phyloP scores from a whole-genome alignment of 37 sponge, comb jelly and placozoan species.

The Eunapius fragilis region DNA sequence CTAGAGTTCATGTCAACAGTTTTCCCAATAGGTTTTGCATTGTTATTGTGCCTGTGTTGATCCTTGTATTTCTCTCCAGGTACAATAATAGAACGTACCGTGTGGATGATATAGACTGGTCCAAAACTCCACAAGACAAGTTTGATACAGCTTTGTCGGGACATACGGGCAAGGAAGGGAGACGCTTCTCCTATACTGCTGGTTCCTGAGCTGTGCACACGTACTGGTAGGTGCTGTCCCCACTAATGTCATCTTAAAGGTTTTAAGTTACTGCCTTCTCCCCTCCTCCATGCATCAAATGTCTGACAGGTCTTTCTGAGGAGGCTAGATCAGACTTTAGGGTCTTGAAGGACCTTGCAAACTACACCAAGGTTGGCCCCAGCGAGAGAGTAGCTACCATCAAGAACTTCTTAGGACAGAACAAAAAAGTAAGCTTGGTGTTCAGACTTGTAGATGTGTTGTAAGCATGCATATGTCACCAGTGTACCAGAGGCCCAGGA shows the following conservation, averaged over 20 bases:
- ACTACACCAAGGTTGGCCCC: slow-evolving; percentile 78
- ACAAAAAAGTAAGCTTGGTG: slow-evolving; percentile 27
- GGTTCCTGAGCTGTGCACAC: slow-evolving; percentile 90
- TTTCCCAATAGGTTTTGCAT: no score
- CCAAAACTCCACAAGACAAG: slow-evolving; percentile 65
- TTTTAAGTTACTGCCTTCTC: background rate
- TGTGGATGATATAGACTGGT: slow-evolving; percentile 96
- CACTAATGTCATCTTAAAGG: background rate
- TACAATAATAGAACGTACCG: slow-evolving; percentile 98
- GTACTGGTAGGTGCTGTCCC: slow-evolving; percentile 63
- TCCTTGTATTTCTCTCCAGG: slow-evolving; percentile 33
- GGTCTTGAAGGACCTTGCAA: slow-evolving; percentile 81
- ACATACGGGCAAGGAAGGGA: slow-evolving; percentile 44
- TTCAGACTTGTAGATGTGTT: background rate
- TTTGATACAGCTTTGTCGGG: slow-evolving; percentile 38
- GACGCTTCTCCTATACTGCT: slow-evolving; percentile 73
- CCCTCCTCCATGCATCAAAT: background rate
- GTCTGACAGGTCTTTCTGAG: slow-evolving; percentile 75
- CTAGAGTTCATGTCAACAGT: no score
- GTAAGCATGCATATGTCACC: background rate
- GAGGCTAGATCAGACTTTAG: slow-evolving; percentile 81
- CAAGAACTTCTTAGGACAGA: slow-evolving; percentile 55
- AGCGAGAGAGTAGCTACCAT: slow-evolving; percentile 26
- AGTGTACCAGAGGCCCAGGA: background rate
- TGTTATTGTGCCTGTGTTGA: no score